Evolutionary conservation across 2,797 vertebrate species (phyloP).

Genomic region (Aotus griseimembra): DNA sequence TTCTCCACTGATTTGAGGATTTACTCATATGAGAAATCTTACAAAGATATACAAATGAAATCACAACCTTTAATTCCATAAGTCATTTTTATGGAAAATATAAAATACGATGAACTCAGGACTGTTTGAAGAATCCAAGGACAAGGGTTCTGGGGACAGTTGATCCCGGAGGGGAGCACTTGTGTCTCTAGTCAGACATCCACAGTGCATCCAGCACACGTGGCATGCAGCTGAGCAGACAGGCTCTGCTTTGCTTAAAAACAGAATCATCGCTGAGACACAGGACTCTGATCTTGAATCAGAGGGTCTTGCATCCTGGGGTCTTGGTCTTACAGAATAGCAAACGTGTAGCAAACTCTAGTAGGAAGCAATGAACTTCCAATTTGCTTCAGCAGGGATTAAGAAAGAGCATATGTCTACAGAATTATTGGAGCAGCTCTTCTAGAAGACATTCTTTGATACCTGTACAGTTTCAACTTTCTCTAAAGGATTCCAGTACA

Average conservation of each 20-base stretch:
- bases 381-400: background rate
- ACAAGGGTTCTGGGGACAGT: background rate
- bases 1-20: background rate
- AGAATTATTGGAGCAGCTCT: background rate
- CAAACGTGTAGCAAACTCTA: background rate
- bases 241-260: background rate
- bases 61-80: background rate
- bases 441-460: background rate
- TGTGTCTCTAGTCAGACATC: background rate
- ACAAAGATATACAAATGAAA: background rate
- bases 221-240: background rate
- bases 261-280: background rate
- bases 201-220: too few relatives aligned
- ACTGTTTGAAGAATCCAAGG: background rate
- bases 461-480: background rate
- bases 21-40: background rate
- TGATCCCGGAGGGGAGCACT: background rate
- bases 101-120: background rate
- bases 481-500: background rate
- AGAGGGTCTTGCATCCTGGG: background rate
- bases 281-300: background rate
- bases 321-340: background rate
- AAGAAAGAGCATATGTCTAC: background rate
- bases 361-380: background rate
- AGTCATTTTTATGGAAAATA: background rate